Percentiles rank a stretch among this genome's conserved stretches.
These are phyloP conservation scores for Cosmorhoe ocellata DNA, from an alignment of 2,888 invertebrate genomes.

Conservation along the genomic window DNA sequence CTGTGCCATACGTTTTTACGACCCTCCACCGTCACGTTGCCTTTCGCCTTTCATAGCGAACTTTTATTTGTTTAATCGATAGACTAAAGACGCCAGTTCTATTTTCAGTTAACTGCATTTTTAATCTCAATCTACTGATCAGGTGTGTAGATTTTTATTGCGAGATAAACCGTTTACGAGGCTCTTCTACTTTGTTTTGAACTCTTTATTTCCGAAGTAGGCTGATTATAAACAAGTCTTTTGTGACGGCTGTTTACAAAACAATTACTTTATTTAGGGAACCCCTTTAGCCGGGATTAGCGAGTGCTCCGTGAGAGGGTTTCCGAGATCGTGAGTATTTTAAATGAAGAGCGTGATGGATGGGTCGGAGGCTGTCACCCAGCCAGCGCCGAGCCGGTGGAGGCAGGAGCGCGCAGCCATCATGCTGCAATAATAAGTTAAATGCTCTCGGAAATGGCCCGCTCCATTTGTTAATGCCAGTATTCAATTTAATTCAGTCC, in stretches of 20 bases:
- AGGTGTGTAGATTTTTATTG: constrained; percentile 77
- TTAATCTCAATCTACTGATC: constrained; percentile 73
- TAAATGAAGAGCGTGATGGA: constrained; percentile 80
- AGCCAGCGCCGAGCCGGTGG: constrained; percentile 51
- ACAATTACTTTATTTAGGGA: constrained; percentile 65
- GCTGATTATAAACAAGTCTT: constrained; percentile 56
- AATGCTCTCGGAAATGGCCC: constrained; percentile 75
- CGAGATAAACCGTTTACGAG: constrained; percentile 74
- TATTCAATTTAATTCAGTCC: constrained; percentile 79
- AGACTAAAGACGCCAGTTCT: constrained; percentile 71
- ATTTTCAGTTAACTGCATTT: constrained; percentile 73
- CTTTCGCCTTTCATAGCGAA: constrained; percentile 78
- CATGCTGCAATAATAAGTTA: constrained; percentile 77
- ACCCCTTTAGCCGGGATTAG: constrained; percentile 66
- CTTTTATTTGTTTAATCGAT: constrained; percentile 83
- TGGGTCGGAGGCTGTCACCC: constrained; percentile 73
- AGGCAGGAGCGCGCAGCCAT: constrained; percentile 55
- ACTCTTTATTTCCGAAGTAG: constrained; percentile 59
- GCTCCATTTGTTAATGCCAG: constrained; percentile 80
- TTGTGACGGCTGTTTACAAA: constrained; percentile 62
- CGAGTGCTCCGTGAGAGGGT: constrained; percentile 62
- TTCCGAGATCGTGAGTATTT: constrained; percentile 76
- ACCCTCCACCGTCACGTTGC: constrained; percentile 73
- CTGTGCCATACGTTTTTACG: constrained; percentile 80
- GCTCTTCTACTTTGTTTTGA: constrained; percentile 75